Percentiles rank a stretch among this genome's conserved stretches.
These are phyloP conservation scores for Tetanocera ferruginea DNA, from an alignment of 2,888 invertebrate genomes.

Conservation along the genomic window DNA sequence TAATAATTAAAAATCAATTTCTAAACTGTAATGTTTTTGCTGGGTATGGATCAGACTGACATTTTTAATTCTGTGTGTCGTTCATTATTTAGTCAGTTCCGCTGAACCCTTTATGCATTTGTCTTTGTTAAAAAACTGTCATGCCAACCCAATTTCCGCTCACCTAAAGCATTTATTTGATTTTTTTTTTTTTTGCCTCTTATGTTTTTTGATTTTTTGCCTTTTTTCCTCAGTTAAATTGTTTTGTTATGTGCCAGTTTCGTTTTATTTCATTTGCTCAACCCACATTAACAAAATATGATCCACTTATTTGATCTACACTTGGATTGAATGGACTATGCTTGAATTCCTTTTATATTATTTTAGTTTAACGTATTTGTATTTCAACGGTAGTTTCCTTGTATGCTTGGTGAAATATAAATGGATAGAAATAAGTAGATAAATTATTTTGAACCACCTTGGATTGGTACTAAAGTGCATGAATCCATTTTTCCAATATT, in stretches of 20 bases:
- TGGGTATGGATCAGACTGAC: neutral
- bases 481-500: neutral
- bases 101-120: neutral
- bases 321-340: no score
- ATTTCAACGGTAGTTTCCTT: no score
- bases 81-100: neutral
- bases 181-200: slow-evolving; percentile 1
- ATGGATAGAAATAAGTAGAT: no score
- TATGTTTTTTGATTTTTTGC: slow-evolving; percentile 14
- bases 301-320: no score
- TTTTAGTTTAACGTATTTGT: neutral
- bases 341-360: neutral
- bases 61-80: neutral
- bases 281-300: no score
- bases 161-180: neutral
- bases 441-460: no score
- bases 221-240: no score
- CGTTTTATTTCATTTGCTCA: no score
- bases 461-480: neutral
- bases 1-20: neutral
- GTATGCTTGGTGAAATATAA: no score
- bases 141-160: neutral
- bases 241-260: no score
- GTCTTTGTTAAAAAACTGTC: neutral
- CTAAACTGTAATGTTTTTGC: neutral